Evolutionary conservation across 2,113 vertebrate genomes (phyloP).

Genomic region (Bombycilla garrulus): DNA sequence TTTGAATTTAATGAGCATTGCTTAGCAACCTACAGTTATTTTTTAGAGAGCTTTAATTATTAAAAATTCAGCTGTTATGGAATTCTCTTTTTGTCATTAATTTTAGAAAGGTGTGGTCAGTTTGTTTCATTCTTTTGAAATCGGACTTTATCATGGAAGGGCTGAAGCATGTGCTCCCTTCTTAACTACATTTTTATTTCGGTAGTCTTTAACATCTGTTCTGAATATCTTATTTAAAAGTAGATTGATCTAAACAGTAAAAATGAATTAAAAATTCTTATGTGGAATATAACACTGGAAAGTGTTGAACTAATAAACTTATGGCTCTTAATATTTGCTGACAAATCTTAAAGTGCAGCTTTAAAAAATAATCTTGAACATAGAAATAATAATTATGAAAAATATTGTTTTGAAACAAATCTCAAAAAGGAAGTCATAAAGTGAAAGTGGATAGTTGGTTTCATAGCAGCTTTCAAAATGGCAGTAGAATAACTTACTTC

Average conservation of each 20-base stretch:
- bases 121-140: neutral
- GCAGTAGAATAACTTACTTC: neutral
- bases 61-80: neutral
- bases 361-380: neutral
- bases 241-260: neutral
- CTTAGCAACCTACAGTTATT: neutral
- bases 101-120: neutral
- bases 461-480: neutral
- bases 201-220: neutral
- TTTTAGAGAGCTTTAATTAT: neutral
- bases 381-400: neutral
- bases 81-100: neutral
- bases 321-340: neutral
- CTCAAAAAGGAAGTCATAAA: neutral
- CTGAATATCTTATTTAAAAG: neutral
- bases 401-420: neutral
- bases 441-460: neutral
- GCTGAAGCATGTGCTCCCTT: neutral
- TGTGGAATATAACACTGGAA: neutral
- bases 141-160: neutral
- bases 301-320: neutral
- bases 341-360: neutral
- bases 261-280: neutral
- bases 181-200: neutral
- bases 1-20: neutral